phyloP scores from a whole-genome alignment of 2,888 invertebrate genomes.

The Eupeodes luniger region DNA sequence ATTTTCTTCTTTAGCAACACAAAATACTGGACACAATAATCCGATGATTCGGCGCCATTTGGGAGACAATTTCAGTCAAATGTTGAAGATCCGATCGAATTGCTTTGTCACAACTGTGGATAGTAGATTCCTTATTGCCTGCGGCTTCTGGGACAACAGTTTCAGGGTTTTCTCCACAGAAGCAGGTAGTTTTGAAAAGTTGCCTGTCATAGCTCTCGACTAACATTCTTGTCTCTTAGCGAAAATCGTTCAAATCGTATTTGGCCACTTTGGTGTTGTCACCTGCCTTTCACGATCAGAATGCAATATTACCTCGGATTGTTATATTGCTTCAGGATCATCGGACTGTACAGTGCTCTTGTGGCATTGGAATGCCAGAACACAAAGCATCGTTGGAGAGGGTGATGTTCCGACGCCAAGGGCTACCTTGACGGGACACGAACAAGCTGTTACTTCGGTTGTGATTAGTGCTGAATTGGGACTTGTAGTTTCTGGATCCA shows the following conservation, averaged over 20 bases:
- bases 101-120: conserved; percentile 99
- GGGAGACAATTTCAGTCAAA: conserved; percentile 99
- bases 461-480: conserved; percentile 99
- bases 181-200: conserved; percentile 88
- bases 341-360: conserved; percentile 98
- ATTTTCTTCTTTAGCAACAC: conserved; percentile 85
- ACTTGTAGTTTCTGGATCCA: conserved; percentile 97
- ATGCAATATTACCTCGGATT: conserved; percentile 99
- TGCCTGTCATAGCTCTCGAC: not conserved
- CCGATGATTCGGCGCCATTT: conserved; percentile 92
- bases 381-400: conserved; percentile 98
- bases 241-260: conserved; percentile 98
- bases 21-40: conserved; percentile 89
- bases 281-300: conserved; percentile 98
- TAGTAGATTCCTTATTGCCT: conserved; percentile 97
- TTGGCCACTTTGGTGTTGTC: conserved; percentile 99
- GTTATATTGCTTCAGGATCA: conserved; percentile 98
- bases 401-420: conserved; percentile 97
- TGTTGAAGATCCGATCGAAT: conserved; percentile 95
- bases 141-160: conserved; percentile 99
- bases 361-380: conserved; percentile 99
- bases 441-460: conserved; percentile 97
- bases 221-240: conserved; percentile 86
- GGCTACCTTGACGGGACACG: conserved; percentile 98
- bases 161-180: conserved; percentile 99